Base-by-base conservation (phyloP, 2,113 vertebrate species). In the Bostrychus sinensis region DNA sequence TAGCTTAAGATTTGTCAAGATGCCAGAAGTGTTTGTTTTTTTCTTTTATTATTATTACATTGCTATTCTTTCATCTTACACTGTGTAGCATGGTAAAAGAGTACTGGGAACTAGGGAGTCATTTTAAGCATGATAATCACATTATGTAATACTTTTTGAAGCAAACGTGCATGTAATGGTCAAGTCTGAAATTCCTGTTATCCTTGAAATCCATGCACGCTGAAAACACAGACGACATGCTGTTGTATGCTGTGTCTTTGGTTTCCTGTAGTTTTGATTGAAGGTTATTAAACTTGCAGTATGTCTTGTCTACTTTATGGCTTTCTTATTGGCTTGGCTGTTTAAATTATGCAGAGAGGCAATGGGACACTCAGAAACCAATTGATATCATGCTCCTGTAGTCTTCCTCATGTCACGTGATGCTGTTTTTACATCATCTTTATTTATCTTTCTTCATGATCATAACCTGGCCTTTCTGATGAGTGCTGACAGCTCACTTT, bases 401-500 rank as follows among this genome's bases (percentile, higher is more conserved):
- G 37, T 56, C 55, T 48, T 38, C 56, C 30, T 51, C 26, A 42
- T 6, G 11, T 45, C 53, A 14, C 28, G 37, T 16, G 13, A 17
- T 30, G 32, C 14, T 62, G 56, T 42, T 62, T 25, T 64, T 66
- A 76, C 37, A 7, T 72, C 53, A 57, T 64, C 39, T 56, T 3
- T 78, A 53, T 75, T 62, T 66, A 58, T 55, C 59, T 34, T 30
- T 23, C 7, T 22, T 22, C 20, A 5, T 37, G 23, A 61, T 36
- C 48, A 39, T 45, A 61, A 38, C 34, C 19, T 9, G 28, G 25
- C 13, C 19, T 58, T 67, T 22, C 55, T 61, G 56, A 57, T 60
- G 55, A 72, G 58, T 45, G 66, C 75, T 78, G 83, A 80, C 82
- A 65, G 65, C 55, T 57, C 8, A n/a, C 36, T 67, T 77, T 78